Conservation (phyloP, 1,140 invertebrate genomes). For the Diprion similis region DNA sequence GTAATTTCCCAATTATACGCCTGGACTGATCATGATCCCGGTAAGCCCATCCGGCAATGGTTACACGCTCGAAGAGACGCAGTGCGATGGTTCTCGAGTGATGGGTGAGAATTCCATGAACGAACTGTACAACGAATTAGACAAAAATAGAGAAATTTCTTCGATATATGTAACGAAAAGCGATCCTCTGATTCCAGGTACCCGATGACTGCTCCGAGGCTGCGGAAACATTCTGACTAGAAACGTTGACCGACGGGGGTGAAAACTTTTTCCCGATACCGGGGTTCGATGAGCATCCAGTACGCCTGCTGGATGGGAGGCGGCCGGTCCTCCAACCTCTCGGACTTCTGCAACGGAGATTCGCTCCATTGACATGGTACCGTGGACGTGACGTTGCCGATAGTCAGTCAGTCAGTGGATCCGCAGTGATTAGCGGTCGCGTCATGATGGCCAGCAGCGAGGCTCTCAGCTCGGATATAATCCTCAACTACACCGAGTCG, state of each 20-base stretch:
- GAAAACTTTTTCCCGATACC: not conserved
- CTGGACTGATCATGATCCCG: not conserved
- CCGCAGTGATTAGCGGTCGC: not conserved
- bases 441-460: not conserved
- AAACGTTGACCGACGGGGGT: not conserved
- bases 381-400: not conserved
- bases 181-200: not conserved
- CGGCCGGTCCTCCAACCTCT: constrained; percentile 1
- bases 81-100: no score
- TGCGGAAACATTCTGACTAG: no score
- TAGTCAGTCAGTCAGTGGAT: not conserved
- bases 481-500: not conserved
- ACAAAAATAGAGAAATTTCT: not conserved
- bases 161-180: not conserved
- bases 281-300: constrained; percentile 17
- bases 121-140: not conserved
- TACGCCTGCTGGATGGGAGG: constrained; percentile 11
- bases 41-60: no score
- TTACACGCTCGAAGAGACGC: no score
- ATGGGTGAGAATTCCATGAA: not conserved
- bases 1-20: not conserved
- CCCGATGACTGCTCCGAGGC: not conserved
- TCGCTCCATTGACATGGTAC: not conserved
- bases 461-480: no score
- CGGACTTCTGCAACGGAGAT: not conserved